Evolutionary conservation across 2,113 vertebrate genomes (phyloP), one percentile per base, ranked within the genome.

Genomic region (Genyomyrus donnyi): DNA sequence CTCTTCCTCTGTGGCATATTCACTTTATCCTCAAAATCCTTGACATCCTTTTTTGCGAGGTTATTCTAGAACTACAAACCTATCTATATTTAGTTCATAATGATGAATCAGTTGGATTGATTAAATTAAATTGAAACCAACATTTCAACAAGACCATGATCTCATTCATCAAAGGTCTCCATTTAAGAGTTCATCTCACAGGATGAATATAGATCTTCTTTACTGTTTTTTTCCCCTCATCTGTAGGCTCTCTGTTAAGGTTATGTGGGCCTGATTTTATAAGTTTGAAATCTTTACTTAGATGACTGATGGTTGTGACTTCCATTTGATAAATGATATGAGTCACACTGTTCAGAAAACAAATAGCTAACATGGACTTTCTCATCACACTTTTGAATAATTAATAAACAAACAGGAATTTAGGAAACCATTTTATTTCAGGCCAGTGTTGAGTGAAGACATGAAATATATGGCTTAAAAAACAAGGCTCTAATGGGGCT

Each of bases 11-110:
- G 87, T 1, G 27, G 88, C 86, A 48, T 39, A 42, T 91, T 91
- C 90, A 49, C 88, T 70, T 93, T 91, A 93, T 93, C 91, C 91
- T 93, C 90, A 92, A 93, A 93, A 93, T 92, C 92, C 93, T 93
- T 94, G 93, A 94, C 91, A 93, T 93, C 90, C 91, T 92, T 92
- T 87, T 93, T 93, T 90, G 89, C 77, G 90, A 93, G 93, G 93
- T 94, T 92, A 93, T 83, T 62, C 90, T 90, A 91, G 89, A 91
- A 90, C 89, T 89, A 89, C 90, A 84, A 90, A 92, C 58, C 85
- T 52, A 56, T 92, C 90, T 93, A 93, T 93, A 91, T 92, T 93
- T 92, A 93, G 91, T 88, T 90, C 85, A 91, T 90, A 91, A 91
- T 91, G 92, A 93, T 90, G 35, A 92, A 93, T 93, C 91, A 91